Base-by-base conservation (phyloP, 1,140 invertebrate genomes). In the Scaptomyza hsui region DNA sequence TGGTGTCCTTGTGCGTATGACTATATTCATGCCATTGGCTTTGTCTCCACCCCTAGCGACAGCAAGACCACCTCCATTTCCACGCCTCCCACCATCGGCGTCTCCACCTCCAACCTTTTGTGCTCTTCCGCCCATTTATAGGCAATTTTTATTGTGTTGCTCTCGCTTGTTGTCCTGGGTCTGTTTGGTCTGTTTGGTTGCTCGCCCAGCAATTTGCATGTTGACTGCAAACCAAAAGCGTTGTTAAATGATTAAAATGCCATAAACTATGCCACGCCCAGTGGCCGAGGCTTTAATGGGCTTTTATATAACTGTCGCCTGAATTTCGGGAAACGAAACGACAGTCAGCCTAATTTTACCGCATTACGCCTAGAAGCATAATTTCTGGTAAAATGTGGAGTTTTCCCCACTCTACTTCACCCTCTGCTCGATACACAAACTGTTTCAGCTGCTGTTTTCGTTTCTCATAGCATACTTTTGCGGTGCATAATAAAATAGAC, bases 221-320 rank as follows among this genome's bases (percentile, higher is more conserved):
- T 70, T 86, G 81, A 86, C 81, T 85, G 77, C 65, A 86, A 86
- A 70, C 37, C 73, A 78, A 72, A 29, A 77, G 77, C 77, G 59
- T 68, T 74, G 61, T 86, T 77, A 81, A 86, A 86, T 85, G 81
- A 86, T 85, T 85, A 86, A 85, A 85, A 85, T 67, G 81, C 81
- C 77, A 81, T 85, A 86, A 85, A 85, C 81, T 86, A 76, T 67
- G 64, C 48, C 51, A 47, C 48, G 45, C 48, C 68, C 18, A 37
- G 52, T 57, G 61, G 39, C 61, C 52, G 13, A 26, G 53, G 21
- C 37, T 35, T 63, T 64, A 75, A 75, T 78, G 44, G 72, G 56
- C 62, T 44, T 78, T 82, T 68, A 71, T 57, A 35, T 57, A 71
- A 44, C 44, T 12, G 37, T 44, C 47, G 44, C 37, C 47, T 32